Base-by-base conservation (phyloP, 2,797 vertebrate genomes). In the Garrulus glandarius region DNA sequence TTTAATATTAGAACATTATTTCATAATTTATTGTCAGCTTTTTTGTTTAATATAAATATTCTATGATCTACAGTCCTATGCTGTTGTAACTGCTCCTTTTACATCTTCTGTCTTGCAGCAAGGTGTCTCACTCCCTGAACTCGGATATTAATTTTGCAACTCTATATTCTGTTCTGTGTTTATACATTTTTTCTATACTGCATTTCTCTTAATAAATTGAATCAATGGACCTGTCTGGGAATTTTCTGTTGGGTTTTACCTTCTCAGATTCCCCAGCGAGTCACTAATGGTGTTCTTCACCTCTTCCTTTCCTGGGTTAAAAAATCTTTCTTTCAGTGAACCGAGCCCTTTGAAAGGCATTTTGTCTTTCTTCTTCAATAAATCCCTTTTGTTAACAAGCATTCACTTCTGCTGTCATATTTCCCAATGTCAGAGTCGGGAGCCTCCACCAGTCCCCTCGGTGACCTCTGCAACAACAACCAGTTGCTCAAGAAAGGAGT, bases 251-350 rank as follows among this genome's bases (percentile, higher is more conserved):
- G 63, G 63, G 63, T 95, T 98, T 99, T 99, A 99, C 99, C 99
- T 99, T 98, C 98, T 99, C 90, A 99, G 97, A 95, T 99, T 99
- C 92, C 99, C 99, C 84, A 99, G 91, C 2, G 99, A 99, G 92
- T 99, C 98, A 15, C 99, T 98, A 86, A 99, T 84, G 5, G 97
- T 98, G 77, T 98, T 98, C 98, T 99, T 99, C 98, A 99, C 98
- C 89, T 99, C 98, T 97, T 99, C 99, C 87, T 99, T 99, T 69
- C 99, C 99, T 49, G 99, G 98, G 76, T 99, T 99, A 84, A 99
- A 90, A 97, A 99, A 97, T 96, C 98, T 98, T 95, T 99, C 99
- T 97, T 98, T 99, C 95, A 99, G 98, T 50, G 98, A 98, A 61
- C 97, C 15, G 43, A 99, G 97, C 36, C 98, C 98, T 97, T 98